These are phyloP conservation scores for Ethmia dodecea DNA, from an alignment of 2,888 invertebrate genomes.

Conservation along the genomic window DNA sequence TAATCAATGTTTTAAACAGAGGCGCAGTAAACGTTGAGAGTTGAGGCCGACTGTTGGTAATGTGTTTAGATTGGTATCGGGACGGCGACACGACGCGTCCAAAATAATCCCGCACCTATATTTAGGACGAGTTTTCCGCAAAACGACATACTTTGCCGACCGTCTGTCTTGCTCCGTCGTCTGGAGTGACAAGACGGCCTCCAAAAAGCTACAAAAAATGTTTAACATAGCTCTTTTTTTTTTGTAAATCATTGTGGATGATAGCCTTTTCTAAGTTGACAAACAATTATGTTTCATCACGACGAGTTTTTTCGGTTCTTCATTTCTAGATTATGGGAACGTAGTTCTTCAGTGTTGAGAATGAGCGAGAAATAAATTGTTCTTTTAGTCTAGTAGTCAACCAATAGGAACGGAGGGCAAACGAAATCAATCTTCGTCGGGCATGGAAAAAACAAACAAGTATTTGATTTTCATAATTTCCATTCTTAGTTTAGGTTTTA, in stretches of 20 bases:
- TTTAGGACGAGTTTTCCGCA: constrained; percentile 69
- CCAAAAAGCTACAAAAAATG: constrained; percentile 1
- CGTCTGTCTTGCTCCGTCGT: constrained; percentile 29
- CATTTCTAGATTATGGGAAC: no score
- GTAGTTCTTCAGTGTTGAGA: no score
- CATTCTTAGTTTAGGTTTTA: no score
- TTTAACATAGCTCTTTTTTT: not conserved
- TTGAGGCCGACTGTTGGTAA: constrained; percentile 44
- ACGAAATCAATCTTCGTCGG: no score
- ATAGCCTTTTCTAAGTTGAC: no score
- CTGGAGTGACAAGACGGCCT: constrained; percentile 14
- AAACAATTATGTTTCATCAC: no score
- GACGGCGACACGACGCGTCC: constrained; percentile 57
- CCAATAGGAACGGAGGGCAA: no score
- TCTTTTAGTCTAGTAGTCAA: no score
- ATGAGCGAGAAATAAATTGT: no score
- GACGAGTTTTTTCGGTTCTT: no score
- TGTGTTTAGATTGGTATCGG: constrained; percentile 62
- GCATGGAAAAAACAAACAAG: no score
- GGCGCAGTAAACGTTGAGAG: constrained; percentile 49
- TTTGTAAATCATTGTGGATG: not conserved
- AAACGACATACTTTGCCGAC: constrained; percentile 66
- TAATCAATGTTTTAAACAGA: constrained; percentile 42
- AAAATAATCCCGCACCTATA: constrained; percentile 70
- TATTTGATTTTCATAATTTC: no score